Evolutionary conservation across 2,113 vertebrate genomes (phyloP).

Genomic region (Prolemur simus): DNA sequence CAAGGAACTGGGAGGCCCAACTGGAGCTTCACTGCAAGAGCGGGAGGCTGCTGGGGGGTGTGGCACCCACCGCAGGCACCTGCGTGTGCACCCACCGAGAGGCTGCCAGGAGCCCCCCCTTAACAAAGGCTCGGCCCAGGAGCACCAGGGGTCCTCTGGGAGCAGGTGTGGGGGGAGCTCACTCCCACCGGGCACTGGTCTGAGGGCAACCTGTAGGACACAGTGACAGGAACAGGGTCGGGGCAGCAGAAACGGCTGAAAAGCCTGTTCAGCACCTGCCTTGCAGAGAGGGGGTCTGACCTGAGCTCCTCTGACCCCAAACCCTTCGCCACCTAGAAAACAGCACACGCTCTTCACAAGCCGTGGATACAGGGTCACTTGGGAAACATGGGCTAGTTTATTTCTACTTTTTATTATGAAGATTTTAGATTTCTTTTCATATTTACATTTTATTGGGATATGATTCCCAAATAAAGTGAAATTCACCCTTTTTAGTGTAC

Average conservation of each 20-base stretch:
- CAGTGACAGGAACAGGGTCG: neutral
- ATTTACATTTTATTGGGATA: neutral
- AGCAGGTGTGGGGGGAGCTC: rapidly evolving
- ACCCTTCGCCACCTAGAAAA: neutral
- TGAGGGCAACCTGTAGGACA: neutral
- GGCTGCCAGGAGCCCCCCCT: neutral
- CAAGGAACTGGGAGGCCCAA: neutral
- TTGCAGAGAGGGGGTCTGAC: neutral
- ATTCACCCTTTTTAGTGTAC: neutral
- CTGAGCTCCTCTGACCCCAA: neutral
- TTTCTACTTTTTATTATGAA: neutral
- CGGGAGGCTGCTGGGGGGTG: neutral
- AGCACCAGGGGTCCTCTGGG: too few relatives aligned
- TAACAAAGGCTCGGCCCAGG: too few relatives aligned
- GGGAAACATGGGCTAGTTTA: neutral
- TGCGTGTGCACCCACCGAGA: rapidly evolving
- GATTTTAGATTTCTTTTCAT: neutral
- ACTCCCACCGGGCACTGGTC: rapidly evolving
- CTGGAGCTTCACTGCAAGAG: neutral
- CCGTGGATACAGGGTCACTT: neutral
- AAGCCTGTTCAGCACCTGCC: neutral
- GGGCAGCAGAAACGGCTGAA: neutral
- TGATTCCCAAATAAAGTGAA: neutral
- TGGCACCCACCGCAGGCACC: rapidly evolving
- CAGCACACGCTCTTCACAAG: neutral